These are phyloP conservation scores for Acanthornis magna DNA, from an alignment of 2,797 vertebrate genomes.

Conservation along the genomic window DNA sequence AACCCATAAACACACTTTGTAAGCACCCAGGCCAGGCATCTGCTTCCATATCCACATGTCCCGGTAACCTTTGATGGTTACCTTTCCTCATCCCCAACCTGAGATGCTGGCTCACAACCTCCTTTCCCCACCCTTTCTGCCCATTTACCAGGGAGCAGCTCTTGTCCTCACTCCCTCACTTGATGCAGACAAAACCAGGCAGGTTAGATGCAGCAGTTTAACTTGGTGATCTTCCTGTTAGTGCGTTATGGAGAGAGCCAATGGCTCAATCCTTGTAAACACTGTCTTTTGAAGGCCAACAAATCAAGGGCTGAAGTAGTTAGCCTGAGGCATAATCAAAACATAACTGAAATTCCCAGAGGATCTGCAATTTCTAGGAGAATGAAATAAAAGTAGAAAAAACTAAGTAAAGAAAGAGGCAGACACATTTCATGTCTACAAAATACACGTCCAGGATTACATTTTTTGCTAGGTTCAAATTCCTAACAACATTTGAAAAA, in stretches of 20 bases:
- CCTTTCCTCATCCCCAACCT: background rate
- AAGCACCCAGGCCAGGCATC: background rate
- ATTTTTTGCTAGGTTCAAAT: background rate
- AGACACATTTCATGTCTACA: background rate
- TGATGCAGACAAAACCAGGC: background rate
- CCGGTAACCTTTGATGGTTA: background rate
- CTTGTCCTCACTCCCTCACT: background rate
- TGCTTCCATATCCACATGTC: background rate
- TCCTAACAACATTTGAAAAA: background rate
- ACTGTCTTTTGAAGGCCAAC: background rate
- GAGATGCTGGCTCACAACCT: background rate
- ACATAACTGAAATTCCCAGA: background rate
- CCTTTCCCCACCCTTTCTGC: background rate
- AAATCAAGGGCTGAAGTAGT: background rate
- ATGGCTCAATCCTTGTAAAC: background rate
- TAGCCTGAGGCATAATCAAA: constrained; percentile 26
- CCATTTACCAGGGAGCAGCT: background rate
- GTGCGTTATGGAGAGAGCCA: background rate
- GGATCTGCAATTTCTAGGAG: constrained; percentile 5
- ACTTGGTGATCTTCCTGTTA: background rate
- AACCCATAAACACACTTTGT: background rate
- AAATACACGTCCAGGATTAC: background rate
- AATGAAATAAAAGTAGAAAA: background rate
- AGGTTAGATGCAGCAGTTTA: background rate
- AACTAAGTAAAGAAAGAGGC: background rate